Base-by-base conservation (phyloP, 2,797 vertebrate genomes). In the Thalassophryne amazonica region DNA sequence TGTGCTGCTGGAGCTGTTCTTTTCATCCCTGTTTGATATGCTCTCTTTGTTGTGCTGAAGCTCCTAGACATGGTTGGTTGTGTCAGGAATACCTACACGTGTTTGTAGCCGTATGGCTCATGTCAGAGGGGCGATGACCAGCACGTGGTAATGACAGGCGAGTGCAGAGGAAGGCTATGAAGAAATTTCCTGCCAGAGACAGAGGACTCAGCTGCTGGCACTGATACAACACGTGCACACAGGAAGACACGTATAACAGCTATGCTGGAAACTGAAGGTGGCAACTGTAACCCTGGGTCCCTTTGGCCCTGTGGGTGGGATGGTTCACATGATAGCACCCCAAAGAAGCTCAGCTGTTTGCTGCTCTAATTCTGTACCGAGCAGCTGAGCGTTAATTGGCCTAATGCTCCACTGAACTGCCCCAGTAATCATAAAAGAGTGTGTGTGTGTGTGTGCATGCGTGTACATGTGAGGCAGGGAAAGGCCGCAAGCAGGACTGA, bases 271-370 rank as follows among this genome's bases (percentile, higher is more conserved):
- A 77, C 57, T 61, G 59, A 55, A 58, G 55, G 37, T 65, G 43
- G 84, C 83, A 86, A 85, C 76, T 59, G 54, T 62, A 84, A 60
- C 64, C 76, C 33, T 5, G 36, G 21, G 61, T 78, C 48, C 40
- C 62, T 68, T 50, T 66, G 55, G 67, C 61, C 74, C 38, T 16
- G 47, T 80, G 81, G 78, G 78, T 76, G 82, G 83, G 80, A 80
- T 52, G 55, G 73, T 78, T 86, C 84, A 86, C 81, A 80, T 81
- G 84, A 85, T 76, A 70, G 62, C 59, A 69, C 69, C 69, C 67
- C 34, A 45, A 75, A 84, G 74, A 78, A 82, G 76, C 83, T 89
- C 87, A 89, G 87, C 87, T 89, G 87, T 84, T 86, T 75, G 64
- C 67, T 42, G 60, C 67, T 86, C 84, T 86, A 86, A 89, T 86